Base-by-base conservation (phyloP, 2,888 invertebrate species). In the Salpingus planirostris region DNA sequence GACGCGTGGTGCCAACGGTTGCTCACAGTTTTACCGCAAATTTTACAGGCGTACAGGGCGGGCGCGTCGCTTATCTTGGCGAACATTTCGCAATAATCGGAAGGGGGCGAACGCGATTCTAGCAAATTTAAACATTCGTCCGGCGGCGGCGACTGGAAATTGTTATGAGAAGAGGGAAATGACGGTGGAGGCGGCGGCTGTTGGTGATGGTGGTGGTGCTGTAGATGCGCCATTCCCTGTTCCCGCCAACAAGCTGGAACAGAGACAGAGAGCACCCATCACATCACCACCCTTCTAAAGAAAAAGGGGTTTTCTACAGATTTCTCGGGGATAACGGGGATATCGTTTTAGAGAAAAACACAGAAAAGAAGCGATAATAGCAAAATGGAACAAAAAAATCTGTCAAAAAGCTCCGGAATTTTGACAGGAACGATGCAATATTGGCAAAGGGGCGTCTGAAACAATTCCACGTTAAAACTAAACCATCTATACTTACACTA, bases 1-100 rank as follows among this genome's bases (percentile, higher is more conserved):
- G 76, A 73, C 62, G 76, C 66, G 55, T 78, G 78, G 55, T 79
- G 77, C 71, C 78, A 78, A 52, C 76, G 66, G 63, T 78, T 77
- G 54, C 69, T 73, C 45, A 79, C 78, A 41, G 69, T 68, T 65
- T 79, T 78, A 40, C 76, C 74, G 62, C 78, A 79, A 46, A 74
- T 59, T 43, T 65, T 67, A 65, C 80, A 80, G 46, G 70, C 65
- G 60, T 72, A 74, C 47, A 73, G 65, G 42, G 60, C 59, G 15
- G 57, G 54, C 11, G 36, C 28, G 12, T 54, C 54, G n/a, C 50
- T 42, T 13, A 55, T 43, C 40, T 54, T 55, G 31, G 49, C 47
- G 40, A 57, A 60, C 48, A 59, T 54, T 36, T 54, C 51, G 40
- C 57, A 54, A 42, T 59, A 59, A 42, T 59, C 55, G 15, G 46